Conservation (phyloP, 2,888 invertebrate genomes). For the Imbricaverruca yamaguchii region DNA sequence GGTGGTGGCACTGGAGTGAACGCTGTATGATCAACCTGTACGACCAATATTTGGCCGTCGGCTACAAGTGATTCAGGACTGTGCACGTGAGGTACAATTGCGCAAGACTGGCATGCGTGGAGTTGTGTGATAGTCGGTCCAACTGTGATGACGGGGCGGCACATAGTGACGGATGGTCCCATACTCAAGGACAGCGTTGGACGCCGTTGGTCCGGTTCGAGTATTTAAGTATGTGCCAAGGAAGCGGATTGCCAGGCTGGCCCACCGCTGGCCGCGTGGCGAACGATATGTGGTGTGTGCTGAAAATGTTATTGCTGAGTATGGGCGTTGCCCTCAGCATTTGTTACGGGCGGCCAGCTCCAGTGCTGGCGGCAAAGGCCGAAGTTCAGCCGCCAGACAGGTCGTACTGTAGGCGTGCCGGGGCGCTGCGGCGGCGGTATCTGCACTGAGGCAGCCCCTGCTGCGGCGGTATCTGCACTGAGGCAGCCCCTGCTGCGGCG, state of each 20-base stretch:
- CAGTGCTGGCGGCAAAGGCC: not conserved
- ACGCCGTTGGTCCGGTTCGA: not conserved
- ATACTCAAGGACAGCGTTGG: not conserved
- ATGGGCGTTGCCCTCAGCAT: not conserved
- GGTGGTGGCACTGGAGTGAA: not conserved
- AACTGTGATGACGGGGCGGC: not conserved
- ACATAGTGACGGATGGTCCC: not conserved
- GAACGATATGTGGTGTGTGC: not conserved
- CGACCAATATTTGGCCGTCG: not conserved
- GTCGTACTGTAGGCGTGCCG: too few species aligned
- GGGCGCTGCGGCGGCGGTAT: too few species aligned
- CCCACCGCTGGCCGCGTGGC: not conserved
- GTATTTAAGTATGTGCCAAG: constrained; percentile 18
- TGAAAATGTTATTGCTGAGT: not conserved
- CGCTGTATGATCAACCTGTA: not conserved
- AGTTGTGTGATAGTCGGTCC: not conserved
- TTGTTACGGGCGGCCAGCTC: not conserved
- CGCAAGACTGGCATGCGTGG: not conserved
- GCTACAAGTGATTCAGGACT: too few species aligned
- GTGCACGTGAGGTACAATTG: too few species aligned
- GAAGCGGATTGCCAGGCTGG: too few species aligned
- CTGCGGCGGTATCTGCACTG: too few species aligned
- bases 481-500: too few species aligned
- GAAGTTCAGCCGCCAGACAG: too few species aligned
- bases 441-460: too few species aligned